Conservation (phyloP, 2,888 invertebrate genomes). For the Netelia fuscicornis region DNA sequence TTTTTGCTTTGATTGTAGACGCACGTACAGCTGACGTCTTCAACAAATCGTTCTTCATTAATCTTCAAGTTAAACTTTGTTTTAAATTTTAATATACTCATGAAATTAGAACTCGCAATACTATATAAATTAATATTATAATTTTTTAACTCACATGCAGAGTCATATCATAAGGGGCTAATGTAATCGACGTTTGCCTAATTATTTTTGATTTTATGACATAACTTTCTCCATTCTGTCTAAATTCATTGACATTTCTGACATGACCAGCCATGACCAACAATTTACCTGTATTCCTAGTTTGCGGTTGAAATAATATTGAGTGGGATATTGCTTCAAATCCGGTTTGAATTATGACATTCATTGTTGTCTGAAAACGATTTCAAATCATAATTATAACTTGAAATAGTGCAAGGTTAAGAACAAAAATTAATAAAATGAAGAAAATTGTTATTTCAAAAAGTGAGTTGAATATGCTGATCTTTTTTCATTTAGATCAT, state of each 20-base stretch:
- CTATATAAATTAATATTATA: slow-evolving; percentile 14
- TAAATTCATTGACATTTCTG: slow-evolving; percentile 41
- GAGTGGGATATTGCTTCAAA: slow-evolving; percentile 37
- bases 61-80: slow-evolving; percentile 51
- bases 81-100: slow-evolving; percentile 20
- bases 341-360: slow-evolving; percentile 45
- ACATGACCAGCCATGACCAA: neutral
- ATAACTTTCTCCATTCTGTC: slow-evolving; percentile 48
- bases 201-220: slow-evolving; percentile 47
- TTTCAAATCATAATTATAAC: neutral
- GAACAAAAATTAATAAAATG: too few species aligned
- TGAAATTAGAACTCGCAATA: neutral
- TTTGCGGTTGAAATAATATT: slow-evolving; percentile 53
- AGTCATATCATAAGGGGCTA: slow-evolving; percentile 40
- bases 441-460: too few species aligned
- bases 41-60: slow-evolving; percentile 52
- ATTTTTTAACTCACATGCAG: slow-evolving; percentile 45
- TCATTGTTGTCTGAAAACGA: neutral
- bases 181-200: slow-evolving; percentile 54
- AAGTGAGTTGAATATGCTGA: too few species aligned
- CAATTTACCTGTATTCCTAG: slow-evolving; percentile 41
- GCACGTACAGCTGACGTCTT: slow-evolving; percentile 55
- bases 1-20: slow-evolving; percentile 64
- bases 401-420: neutral
- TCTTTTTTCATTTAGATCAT: too few species aligned